Conservation (phyloP, 1,140 invertebrate genomes). For the Cephus cinctus region DNA sequence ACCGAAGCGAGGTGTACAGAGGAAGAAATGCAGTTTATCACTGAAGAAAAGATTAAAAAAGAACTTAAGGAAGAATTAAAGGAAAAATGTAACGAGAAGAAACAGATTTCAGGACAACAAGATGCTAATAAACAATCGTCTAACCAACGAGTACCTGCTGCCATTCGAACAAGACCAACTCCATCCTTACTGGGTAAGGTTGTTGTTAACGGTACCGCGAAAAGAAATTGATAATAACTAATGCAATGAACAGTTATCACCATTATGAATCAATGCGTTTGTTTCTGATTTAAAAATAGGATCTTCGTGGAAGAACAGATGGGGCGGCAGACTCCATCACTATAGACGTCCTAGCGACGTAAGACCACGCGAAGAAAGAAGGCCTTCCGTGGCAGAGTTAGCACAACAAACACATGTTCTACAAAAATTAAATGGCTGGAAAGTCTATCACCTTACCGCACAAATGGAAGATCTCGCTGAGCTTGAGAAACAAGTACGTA, state of each 20-base stretch:
- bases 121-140: slow-evolving; percentile 26
- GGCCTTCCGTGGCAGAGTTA: slow-evolving; percentile 82
- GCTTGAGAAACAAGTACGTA: slow-evolving; percentile 53
- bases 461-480: slow-evolving; percentile 91
- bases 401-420: slow-evolving; percentile 85
- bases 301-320: slow-evolving; percentile 53
- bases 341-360: slow-evolving; percentile 88
- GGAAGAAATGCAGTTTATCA: slow-evolving; percentile 70
- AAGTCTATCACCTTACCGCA: slow-evolving; percentile 85
- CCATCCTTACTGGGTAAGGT: slow-evolving; percentile 44
- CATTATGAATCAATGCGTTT: slow-evolving; percentile 4
- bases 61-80: slow-evolving; percentile 49
- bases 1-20: slow-evolving; percentile 58
- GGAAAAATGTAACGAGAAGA: slow-evolving; percentile 39
- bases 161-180: slow-evolving; percentile 39
- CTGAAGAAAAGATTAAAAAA: slow-evolving; percentile 59
- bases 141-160: slow-evolving; percentile 21
- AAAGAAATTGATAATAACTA: too few species aligned
- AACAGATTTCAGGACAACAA: slow-evolving; percentile 20
- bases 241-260: neutral
- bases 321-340: slow-evolving; percentile 72
- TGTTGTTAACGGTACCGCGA: neutral
- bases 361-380: slow-evolving; percentile 79
- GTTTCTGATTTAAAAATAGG: slow-evolving; percentile 45
- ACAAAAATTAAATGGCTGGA: slow-evolving; percentile 93